Percentiles rank a stretch among this genome's conserved stretches.
These are phyloP conservation scores for Sminthurinus signatus DNA, from an alignment of 1,140 invertebrate genomes.

Conservation along the genomic window DNA sequence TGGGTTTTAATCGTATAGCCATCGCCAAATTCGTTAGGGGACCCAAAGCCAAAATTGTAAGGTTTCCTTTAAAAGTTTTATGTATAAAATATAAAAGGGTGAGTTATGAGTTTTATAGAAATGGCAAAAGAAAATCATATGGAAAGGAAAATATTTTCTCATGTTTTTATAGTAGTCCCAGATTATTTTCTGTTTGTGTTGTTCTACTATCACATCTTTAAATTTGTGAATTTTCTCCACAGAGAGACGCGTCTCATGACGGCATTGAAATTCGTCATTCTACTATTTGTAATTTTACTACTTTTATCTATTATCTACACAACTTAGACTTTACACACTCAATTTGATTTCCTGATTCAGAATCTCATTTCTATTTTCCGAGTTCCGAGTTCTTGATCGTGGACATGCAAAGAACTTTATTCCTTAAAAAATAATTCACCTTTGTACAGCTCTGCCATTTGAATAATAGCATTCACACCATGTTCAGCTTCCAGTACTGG, in stretches of 20 bases:
- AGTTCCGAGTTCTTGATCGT: too few relatives aligned
- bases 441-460: constrained; percentile 49
- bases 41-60: constrained; percentile 59
- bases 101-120: background rate
- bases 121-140: background rate
- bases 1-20: constrained; percentile 58
- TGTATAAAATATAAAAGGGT: background rate
- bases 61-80: constrained; percentile 44
- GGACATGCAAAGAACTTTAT: constrained; percentile 20
- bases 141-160: background rate
- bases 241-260: too few relatives aligned
- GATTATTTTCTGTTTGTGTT: background rate
- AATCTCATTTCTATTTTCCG: too few relatives aligned
- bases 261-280: too few relatives aligned
- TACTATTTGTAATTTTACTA: background rate
- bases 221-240: background rate
- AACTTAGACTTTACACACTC: too few relatives aligned
- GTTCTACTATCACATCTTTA: background rate
- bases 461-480: constrained; percentile 49
- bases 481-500: constrained; percentile 43
- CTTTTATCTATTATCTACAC: too few relatives aligned
- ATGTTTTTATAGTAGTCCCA: background rate
- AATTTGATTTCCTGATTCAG: too few relatives aligned
- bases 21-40: constrained; percentile 72
- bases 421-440: constrained; percentile 40